Evolutionary conservation across 2,797 vertebrate genomes (phyloP).

Genomic region (Cynodonichthys magdalenae): DNA sequence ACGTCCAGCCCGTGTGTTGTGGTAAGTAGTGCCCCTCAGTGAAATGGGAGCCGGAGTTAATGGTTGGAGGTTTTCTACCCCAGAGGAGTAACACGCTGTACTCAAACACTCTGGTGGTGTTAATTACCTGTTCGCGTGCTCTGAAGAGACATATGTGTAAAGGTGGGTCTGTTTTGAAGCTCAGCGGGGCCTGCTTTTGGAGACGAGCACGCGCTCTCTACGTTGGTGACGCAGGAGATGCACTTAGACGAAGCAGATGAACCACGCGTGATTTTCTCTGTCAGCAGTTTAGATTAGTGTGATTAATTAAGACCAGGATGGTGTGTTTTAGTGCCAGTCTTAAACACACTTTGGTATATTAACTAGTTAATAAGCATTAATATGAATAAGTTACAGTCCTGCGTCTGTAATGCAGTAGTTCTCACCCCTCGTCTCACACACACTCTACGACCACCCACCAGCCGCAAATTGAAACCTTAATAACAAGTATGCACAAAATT

Average conservation of each 20-base stretch:
- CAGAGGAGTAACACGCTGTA: neutral
- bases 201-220: conserved; percentile 31
- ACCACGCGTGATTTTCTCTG: fast-evolving
- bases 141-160: neutral
- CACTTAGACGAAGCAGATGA: neutral
- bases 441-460: too few species aligned
- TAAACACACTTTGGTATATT: too few species aligned
- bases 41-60: neutral
- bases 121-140: neutral
- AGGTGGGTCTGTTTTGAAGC: neutral
- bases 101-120: too few species aligned
- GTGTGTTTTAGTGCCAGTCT: too few species aligned
- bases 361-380: too few species aligned
- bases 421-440: too few species aligned
- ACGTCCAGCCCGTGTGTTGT: conserved; percentile 77
- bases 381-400: too few species aligned
- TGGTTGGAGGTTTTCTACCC: neutral
- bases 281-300: neutral
- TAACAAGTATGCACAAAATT: too few species aligned
- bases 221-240: conserved; percentile 34
- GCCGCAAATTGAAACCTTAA: too few species aligned
- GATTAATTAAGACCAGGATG: too few species aligned
- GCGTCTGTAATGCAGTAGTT: too few species aligned
- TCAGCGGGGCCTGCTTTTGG: conserved; percentile 30
- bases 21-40: conserved; percentile 64